A percentile compares a stretch with the other conserved stretches of the same genome.
phyloP scores from a whole-genome alignment of 2,888 invertebrate genomes.

The Luffia ferchaultella region DNA sequence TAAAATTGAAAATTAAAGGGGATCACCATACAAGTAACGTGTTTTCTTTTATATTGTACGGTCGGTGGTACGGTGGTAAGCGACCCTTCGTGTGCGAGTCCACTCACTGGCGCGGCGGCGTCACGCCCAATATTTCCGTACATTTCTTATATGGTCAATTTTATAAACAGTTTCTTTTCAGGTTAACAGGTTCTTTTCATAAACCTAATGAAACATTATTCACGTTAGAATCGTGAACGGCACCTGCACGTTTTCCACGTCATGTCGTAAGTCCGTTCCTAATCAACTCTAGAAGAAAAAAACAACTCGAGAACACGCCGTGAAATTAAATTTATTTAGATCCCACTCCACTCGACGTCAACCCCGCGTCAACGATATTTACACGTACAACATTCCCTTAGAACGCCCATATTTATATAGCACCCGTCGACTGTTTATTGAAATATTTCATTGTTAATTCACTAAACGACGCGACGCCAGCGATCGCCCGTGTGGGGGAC shows the following conservation, averaged over 20 bases:
- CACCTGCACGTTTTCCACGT: background rate
- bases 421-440: constrained; percentile 51
- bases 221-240: background rate
- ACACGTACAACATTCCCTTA: constrained; percentile 56
- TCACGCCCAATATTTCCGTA: too few species aligned
- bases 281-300: background rate
- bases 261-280: background rate
- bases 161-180: too few species aligned
- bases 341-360: constrained; percentile 48
- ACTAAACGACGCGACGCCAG: constrained; percentile 40
- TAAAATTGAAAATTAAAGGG: too few species aligned
- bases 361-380: constrained; percentile 51
- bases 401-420: constrained; percentile 55
- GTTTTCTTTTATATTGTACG: too few species aligned
- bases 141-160: too few species aligned
- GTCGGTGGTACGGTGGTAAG: too few species aligned
- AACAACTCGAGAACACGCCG: constrained; percentile 17
- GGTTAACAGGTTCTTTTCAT: background rate
- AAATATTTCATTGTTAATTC: constrained; percentile 64
- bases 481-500: too few species aligned
- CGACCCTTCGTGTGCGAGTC: too few species aligned
- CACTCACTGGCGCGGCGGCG: too few species aligned
- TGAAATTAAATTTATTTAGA: constrained; percentile 64
- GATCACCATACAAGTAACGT: too few species aligned
- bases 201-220: background rate